Percentiles rank a stretch among this genome's conserved stretches.
These are phyloP conservation scores for Polietes domitor DNA, from an alignment of 2,888 invertebrate species.

Conservation along the genomic window DNA sequence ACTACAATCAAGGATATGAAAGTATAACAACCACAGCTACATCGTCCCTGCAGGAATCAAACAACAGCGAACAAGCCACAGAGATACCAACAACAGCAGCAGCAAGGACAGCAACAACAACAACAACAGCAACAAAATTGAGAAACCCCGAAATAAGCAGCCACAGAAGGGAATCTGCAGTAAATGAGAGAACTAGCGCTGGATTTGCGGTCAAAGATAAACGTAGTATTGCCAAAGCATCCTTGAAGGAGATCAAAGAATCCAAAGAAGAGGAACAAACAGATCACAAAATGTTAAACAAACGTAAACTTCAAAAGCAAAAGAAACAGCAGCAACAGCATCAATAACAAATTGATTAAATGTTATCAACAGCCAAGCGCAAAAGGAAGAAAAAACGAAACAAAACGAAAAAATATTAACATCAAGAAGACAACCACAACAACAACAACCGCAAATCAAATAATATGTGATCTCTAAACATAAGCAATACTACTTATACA, in stretches of 20 bases:
- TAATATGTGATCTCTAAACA: conserved; percentile 57
- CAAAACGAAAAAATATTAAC: conserved; percentile 18
- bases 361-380: conserved; percentile 43
- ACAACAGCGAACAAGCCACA: conserved; percentile 39
- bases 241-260: conserved; percentile 44
- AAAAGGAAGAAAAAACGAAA: conserved; percentile 25
- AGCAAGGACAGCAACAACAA: conserved; percentile 39
- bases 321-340: conserved; percentile 40
- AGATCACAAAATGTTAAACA: conserved; percentile 41
- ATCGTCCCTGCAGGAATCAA: conserved; percentile 38
- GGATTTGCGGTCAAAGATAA: conserved; percentile 64
- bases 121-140: not conserved
- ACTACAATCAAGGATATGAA: conserved; percentile 60
- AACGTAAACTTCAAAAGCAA: conserved; percentile 39
- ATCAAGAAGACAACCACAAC: conserved; percentile 34
- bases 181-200: conserved; percentile 62
- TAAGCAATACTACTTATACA: conserved; percentile 52
- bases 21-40: conserved; percentile 50
- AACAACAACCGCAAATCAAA: conserved; percentile 55
- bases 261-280: conserved; percentile 25
- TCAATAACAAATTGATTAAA: conserved; percentile 54
- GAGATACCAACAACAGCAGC: conserved; percentile 29
- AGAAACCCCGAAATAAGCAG: conserved; percentile 31
- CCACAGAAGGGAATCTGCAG: conserved; percentile 46
- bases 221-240: conserved; percentile 60